Evolutionary conservation across 2,113 vertebrate genomes (phyloP).

Genomic region (Cyanoliseus patagonus): DNA sequence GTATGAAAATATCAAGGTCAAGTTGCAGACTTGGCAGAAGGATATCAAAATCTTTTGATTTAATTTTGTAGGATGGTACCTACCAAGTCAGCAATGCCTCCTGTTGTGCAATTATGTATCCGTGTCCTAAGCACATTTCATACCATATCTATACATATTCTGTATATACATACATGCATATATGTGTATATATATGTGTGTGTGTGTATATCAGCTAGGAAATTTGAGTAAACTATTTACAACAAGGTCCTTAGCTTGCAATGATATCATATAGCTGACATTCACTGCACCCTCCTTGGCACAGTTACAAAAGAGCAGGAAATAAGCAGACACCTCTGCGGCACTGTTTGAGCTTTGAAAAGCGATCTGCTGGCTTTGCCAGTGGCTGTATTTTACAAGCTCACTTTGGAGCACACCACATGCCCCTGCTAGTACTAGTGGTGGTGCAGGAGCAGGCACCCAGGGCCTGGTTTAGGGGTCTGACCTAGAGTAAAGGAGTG

Average conservation of each 20-base stretch:
- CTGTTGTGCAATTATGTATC: not conserved
- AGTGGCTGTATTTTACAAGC: not conserved
- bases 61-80: not conserved
- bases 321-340: not conserved
- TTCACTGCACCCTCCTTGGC: not conserved
- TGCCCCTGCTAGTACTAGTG: not conserved
- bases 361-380: slow-evolving; percentile 9
- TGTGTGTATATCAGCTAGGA: not conserved
- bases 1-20: not conserved
- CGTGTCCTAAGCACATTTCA: not conserved
- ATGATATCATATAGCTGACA: not conserved
- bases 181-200: rapidly evolving
- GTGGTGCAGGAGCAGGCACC: not conserved
- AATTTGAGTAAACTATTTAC: not conserved
- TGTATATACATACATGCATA: not conserved
- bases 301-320: not conserved
- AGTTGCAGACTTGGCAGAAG: not conserved
- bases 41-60: not conserved
- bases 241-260: not conserved
- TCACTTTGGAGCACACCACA: not conserved
- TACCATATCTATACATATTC: not conserved
- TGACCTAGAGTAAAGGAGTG: not conserved
- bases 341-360: slow-evolving; percentile 23
- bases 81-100: not conserved
- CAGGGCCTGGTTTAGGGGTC: not conserved